A percentile compares a stretch with the other conserved stretches of the same genome.
Evolutionary conservation across 1,140 invertebrate species (phyloP).

Genomic region (Thalassaphorura encarpata): DNA sequence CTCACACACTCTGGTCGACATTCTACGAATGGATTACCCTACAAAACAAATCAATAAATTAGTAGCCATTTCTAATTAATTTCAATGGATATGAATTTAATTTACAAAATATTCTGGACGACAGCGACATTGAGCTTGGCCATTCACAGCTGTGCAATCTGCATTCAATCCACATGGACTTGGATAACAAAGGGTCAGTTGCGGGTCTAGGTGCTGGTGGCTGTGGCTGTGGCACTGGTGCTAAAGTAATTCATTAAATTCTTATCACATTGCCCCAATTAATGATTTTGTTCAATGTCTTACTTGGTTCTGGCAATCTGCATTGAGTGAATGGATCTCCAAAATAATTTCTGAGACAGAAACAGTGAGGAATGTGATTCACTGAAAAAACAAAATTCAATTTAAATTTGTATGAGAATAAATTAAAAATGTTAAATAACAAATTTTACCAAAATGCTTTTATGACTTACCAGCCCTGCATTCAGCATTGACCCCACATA

Average conservation of each 20-base stretch:
- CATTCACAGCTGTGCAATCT: conserved; percentile 33
- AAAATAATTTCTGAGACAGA: conserved; percentile 23
- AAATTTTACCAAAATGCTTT: too few species aligned
- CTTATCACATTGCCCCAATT: too few species aligned
- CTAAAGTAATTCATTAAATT: too few species aligned
- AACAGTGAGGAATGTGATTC: too few species aligned
- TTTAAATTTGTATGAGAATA: too few species aligned
- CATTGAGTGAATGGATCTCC: conserved; percentile 35
- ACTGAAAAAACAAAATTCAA: too few species aligned
- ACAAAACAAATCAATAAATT: conserved; percentile 1
- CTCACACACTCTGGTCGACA: conserved; percentile 28
- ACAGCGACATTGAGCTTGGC: conserved; percentile 34
- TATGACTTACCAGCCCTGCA: conserved; percentile 73
- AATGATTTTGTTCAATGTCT: too few species aligned
- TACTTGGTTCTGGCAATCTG: background rate
- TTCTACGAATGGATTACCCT: conserved; percentile 30
- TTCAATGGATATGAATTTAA: background rate
- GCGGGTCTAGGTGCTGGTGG: too few species aligned
- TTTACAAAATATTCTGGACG: background rate
- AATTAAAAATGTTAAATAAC: too few species aligned
- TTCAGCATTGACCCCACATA: conserved; percentile 44
- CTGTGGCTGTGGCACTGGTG: too few species aligned
- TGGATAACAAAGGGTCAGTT: background rate
- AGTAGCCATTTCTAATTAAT: background rate
- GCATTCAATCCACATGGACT: conserved; percentile 33